These are phyloP conservation scores for Cryptomyrus ogoouensis DNA, from an alignment of 2,113 vertebrate genomes.

Conservation along the genomic window DNA sequence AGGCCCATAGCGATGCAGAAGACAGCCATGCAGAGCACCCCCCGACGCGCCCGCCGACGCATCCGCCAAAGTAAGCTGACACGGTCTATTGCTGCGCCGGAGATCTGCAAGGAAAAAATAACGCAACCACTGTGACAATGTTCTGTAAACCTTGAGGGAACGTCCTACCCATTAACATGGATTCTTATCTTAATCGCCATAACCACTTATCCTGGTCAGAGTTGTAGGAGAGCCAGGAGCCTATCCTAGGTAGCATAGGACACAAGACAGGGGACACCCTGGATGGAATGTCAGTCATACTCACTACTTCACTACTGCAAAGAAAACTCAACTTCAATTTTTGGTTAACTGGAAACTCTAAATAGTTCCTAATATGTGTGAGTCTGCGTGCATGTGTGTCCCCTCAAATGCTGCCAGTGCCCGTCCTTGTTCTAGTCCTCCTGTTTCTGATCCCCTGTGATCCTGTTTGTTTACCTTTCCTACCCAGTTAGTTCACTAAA, in stretches of 20 bases:
- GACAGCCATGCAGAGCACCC: constrained; percentile 59
- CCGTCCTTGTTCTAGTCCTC: not conserved
- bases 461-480: not conserved
- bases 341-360: not conserved
- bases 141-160: not conserved
- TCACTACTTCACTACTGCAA: not conserved
- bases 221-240: not conserved
- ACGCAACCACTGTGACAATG: not conserved
- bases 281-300: not conserved
- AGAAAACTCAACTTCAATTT: not conserved
- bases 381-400: not conserved
- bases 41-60: constrained; percentile 58
- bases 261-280: too few relatives aligned
- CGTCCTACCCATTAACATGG: not conserved
- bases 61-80: constrained; percentile 61
- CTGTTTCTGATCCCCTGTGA: not conserved
- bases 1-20: constrained; percentile 64
- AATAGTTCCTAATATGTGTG: not conserved
- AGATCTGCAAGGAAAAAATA: constrained; percentile 42
- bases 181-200: not conserved
- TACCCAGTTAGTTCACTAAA: not conserved
- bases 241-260: not conserved
- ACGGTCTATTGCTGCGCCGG: constrained; percentile 59
- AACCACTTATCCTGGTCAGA: not conserved
- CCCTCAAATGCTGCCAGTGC: not conserved